Percentiles rank a stretch among this genome's conserved stretches.
phyloP scores from a whole-genome alignment of 2,888 invertebrate genomes.

The Andrena dorsata region DNA sequence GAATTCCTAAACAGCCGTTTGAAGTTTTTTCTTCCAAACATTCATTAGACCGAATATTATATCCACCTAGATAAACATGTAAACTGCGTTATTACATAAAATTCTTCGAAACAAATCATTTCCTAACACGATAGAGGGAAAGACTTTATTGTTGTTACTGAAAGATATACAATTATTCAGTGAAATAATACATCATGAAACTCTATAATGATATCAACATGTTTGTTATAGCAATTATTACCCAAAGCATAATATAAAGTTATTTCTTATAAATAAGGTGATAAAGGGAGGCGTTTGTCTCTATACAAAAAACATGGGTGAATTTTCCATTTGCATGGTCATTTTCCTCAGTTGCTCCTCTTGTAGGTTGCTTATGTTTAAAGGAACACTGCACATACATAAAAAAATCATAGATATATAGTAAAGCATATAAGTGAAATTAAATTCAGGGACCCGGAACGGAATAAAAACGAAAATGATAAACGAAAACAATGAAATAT shows the following conservation, averaged over 20 bases:
- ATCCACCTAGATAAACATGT: neutral
- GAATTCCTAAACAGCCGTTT: neutral
- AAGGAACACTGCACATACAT: slow-evolving; percentile 83
- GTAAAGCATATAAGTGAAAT: neutral
- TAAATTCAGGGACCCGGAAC: too few relatives aligned
- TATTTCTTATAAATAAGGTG: neutral
- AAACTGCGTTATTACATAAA: neutral
- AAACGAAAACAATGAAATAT: too few relatives aligned
- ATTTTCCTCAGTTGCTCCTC: slow-evolving; percentile 86
- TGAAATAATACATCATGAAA: neutral
- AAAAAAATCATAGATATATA: neutral
- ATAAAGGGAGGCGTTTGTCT: neutral
- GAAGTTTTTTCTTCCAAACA: too few relatives aligned
- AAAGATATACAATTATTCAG: neutral
- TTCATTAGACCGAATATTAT: neutral
- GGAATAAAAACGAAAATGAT: too few relatives aligned
- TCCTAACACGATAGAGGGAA: neutral
- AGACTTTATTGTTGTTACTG: neutral
- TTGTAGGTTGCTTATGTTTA: slow-evolving; percentile 86
- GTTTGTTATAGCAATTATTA: neutral
- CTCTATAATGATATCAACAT: neutral
- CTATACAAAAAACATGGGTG: slow-evolving; percentile 91
- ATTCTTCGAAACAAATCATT: too few relatives aligned
- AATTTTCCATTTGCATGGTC: slow-evolving; percentile 86
- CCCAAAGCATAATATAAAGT: neutral